phyloP scores from a whole-genome alignment of 2,888 invertebrate genomes.

The Rambutsinella grinnellia region DNA sequence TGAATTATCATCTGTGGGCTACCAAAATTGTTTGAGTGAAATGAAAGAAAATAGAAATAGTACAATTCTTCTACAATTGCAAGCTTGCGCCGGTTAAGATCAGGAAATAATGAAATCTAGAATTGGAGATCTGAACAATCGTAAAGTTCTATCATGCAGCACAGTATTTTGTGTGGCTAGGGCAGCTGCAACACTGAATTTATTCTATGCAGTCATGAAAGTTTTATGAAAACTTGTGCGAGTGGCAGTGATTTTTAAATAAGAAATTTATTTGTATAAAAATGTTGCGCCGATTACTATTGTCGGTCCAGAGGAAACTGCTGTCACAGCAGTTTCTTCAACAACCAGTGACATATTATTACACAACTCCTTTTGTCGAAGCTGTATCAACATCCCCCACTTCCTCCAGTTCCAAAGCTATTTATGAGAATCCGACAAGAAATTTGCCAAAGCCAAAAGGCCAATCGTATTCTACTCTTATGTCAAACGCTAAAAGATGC shows the following conservation, averaged over 20 bases:
- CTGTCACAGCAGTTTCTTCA: constrained; percentile 37
- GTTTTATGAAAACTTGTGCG: neutral
- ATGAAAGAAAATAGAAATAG: neutral
- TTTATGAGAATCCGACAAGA: constrained; percentile 34
- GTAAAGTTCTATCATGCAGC: constrained; percentile 21
- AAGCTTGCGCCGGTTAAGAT: neutral
- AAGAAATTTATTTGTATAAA: neutral
- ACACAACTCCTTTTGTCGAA: constrained; percentile 38
- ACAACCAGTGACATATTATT: constrained; percentile 42
- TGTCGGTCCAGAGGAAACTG: constrained; percentile 37
- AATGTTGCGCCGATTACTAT: constrained; percentile 33
- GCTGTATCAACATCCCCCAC: constrained; percentile 13
- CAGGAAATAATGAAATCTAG: neutral
- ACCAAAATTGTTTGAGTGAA: too few species aligned
- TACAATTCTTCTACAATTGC: neutral
- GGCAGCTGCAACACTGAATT: neutral
- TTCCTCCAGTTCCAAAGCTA: constrained; percentile 26
- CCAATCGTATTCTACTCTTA: constrained; percentile 42
- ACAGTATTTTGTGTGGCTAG: neutral
- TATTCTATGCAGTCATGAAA: neutral
- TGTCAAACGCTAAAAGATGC: constrained; percentile 38
- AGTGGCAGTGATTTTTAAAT: neutral
- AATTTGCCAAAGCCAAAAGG: constrained; percentile 45
- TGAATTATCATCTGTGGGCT: too few species aligned
- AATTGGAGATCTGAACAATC: neutral